Evolutionary conservation across 2,888 invertebrate genomes (phyloP).

Genomic region (Spodoptera littoralis): DNA sequence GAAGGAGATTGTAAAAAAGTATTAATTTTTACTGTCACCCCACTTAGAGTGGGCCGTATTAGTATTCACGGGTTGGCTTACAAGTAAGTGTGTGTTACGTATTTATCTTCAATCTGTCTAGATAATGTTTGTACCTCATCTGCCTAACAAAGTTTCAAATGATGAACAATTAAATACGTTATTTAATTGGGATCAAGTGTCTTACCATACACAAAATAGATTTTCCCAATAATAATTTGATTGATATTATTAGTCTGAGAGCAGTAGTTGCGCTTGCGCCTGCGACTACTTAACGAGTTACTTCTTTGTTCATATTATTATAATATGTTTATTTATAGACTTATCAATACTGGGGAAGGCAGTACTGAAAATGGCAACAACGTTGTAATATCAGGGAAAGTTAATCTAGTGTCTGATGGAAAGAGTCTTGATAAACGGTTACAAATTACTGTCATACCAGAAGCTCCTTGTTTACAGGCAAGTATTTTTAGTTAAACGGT

Average conservation of each 20-base stretch:
- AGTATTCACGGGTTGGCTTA: slow-evolving; percentile 93
- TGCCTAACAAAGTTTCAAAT: no score
- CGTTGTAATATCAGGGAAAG: slow-evolving; percentile 89
- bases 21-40: slow-evolving; percentile 92
- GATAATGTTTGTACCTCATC: no score
- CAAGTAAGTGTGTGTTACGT: slow-evolving; percentile 78
- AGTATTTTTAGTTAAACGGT: slow-evolving; percentile 15
- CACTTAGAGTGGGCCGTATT: slow-evolving; percentile 92
- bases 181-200: no score
- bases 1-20: slow-evolving; percentile 90
- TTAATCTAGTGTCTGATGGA: slow-evolving; percentile 84
- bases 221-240: no score
- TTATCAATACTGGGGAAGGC: slow-evolving; percentile 77
- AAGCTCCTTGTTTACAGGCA: slow-evolving; percentile 95
- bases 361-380: slow-evolving; percentile 75
- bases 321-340: slow-evolving; percentile 54
- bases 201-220: no score
- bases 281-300: no score
- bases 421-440: slow-evolving; percentile 91
- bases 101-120: neutral
- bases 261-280: no score
- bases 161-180: no score
- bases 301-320: no score
- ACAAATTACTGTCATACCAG: slow-evolving; percentile 92
- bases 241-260: no score